Conservation (phyloP, 2,888 invertebrate species). For the Orthonevra nobilis region DNA sequence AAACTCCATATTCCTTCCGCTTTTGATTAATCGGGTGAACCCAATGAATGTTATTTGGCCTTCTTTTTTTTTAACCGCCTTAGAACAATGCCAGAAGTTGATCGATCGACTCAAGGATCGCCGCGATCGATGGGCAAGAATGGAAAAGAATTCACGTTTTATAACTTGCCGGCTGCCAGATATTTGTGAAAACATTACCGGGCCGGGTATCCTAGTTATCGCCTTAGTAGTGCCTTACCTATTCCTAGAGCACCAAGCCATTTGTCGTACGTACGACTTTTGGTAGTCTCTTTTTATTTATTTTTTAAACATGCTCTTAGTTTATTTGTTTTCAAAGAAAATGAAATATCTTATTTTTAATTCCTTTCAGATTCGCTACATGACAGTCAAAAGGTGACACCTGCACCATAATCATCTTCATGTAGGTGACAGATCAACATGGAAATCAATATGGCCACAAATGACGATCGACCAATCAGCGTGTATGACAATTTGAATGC, state of each 20-base stretch:
- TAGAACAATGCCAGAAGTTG: not conserved
- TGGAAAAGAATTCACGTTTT: not conserved
- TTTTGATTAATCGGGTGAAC: not conserved
- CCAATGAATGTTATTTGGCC: not conserved
- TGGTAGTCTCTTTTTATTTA: too few relatives aligned
- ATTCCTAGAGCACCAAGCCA: too few relatives aligned
- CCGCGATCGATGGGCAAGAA: not conserved
- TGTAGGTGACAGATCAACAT: conserved; percentile 3
- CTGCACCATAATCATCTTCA: conserved; percentile 9
- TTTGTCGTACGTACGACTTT: too few relatives aligned
- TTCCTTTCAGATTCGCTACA: conserved; percentile 23
- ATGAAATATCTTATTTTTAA: too few relatives aligned
- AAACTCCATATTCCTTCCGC: not conserved
- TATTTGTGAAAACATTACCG: not conserved
- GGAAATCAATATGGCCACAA: conserved; percentile 73
- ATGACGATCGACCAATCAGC: conserved; percentile 77
- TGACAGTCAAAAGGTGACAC: not conserved
- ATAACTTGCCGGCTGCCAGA: not conserved
- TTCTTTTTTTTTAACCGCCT: not conserved
- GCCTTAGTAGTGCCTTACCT: too few relatives aligned
- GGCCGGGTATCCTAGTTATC: too few relatives aligned
- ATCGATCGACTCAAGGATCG: not conserved
- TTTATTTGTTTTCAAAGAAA: too few relatives aligned
- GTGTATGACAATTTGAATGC: conserved; percentile 78
- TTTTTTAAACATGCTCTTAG: too few relatives aligned